These are phyloP conservation scores for Trinorchestia longiramus DNA, from an alignment of 1,140 invertebrate species.

Conservation along the genomic window DNA sequence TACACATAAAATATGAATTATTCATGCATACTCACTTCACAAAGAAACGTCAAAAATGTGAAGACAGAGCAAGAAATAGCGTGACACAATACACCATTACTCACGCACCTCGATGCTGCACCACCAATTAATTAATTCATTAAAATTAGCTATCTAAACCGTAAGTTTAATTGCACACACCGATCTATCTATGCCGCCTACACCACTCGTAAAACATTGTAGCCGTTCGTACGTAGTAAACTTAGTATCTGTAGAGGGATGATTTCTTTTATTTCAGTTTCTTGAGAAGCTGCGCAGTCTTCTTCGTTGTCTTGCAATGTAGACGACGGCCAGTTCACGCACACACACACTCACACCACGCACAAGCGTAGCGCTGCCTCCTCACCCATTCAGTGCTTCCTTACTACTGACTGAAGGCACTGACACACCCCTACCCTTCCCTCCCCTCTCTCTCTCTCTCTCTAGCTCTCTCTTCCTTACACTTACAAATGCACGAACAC, in stretches of 20 bases:
- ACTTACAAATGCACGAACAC: constrained; percentile 38
- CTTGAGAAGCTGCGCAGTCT: constrained; percentile 21
- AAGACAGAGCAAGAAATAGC: no score
- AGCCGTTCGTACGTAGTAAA: constrained; percentile 31
- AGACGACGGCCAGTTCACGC: constrained; percentile 27
- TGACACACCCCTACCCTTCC: neutral
- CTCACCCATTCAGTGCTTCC: constrained; percentile 52
- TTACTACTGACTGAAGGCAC: constrained; percentile 52
- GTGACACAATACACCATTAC: neutral
- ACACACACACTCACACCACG: constrained; percentile 48
- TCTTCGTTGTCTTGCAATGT: neutral
- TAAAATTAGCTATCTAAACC: constrained; percentile 31
- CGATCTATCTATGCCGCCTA: constrained; percentile 43
- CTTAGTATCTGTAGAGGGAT: neutral
- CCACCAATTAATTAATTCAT: neutral
- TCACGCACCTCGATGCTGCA: neutral
- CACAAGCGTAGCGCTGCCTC: constrained; percentile 47
- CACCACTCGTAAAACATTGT: constrained; percentile 32
- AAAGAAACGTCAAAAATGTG: no score
- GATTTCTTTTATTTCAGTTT: neutral
- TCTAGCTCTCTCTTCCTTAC: constrained; percentile 39
- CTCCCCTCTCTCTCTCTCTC: neutral
- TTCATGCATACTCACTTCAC: no score
- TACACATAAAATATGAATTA: no score
- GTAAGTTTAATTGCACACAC: constrained; percentile 33